phyloP scores from a whole-genome alignment of 2,797 vertebrate species.

The Chelonia mydas region DNA sequence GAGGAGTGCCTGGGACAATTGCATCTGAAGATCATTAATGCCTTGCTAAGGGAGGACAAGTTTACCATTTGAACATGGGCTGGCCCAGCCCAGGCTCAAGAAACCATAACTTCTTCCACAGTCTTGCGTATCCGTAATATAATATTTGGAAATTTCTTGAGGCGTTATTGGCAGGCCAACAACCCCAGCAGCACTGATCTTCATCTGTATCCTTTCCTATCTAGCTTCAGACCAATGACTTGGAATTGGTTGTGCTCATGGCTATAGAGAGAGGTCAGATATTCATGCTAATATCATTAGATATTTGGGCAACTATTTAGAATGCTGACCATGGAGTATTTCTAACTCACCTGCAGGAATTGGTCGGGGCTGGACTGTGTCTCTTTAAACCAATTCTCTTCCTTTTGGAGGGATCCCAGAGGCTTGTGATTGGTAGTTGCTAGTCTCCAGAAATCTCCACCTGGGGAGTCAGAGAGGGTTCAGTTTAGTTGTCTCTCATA shows the following conservation, averaged over 20 bases:
- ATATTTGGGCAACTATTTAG: not conserved
- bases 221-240: not conserved
- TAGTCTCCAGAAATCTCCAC: not conserved
- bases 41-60: not conserved
- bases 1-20: not conserved
- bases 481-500: not conserved
- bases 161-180: not conserved
- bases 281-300: not conserved
- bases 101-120: not conserved
- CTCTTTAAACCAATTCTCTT: not conserved
- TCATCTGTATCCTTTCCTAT: not conserved
- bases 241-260: not conserved
- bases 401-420: not conserved
- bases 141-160: not conserved
- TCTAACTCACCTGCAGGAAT: not conserved
- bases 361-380: not conserved
- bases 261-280: rapidly evolving
- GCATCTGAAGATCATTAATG: not conserved
- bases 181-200: not conserved
- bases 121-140: too few relatives aligned
- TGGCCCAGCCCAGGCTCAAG: not conserved
- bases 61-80: not conserved
- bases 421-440: not conserved
- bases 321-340: rapidly evolving
- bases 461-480: not conserved